phyloP scores from a whole-genome alignment of 2,797 vertebrate genomes.

The Acipenser ruthenus region DNA sequence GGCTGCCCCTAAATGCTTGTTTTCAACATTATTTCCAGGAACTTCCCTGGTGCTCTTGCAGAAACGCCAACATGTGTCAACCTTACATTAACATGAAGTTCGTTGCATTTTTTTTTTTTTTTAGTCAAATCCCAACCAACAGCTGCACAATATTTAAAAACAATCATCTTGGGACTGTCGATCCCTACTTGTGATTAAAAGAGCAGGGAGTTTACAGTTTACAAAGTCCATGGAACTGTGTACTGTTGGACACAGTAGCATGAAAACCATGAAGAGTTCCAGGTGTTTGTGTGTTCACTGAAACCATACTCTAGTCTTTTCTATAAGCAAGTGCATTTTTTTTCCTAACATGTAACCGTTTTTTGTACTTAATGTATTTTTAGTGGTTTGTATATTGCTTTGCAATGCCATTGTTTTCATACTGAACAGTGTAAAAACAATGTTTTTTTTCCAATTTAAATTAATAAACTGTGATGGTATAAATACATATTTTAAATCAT shows the following conservation, averaged over 20 bases:
- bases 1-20: not conserved
- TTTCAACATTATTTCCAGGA: conserved; percentile 9
- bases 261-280: not conserved
- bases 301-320: conserved; percentile 12
- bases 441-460: conserved; percentile 40
- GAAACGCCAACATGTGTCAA: conserved; percentile 9
- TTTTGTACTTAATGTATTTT: conserved; percentile 51
- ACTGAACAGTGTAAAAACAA: conserved; percentile 33
- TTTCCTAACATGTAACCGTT: conserved; percentile 38
- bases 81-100: too few species aligned
- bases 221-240: not conserved
- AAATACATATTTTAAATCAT: not conserved
- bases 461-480: conserved; percentile 47
- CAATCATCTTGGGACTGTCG: not conserved
- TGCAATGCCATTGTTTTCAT: conserved; percentile 41
- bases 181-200: not conserved
- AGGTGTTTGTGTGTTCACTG: conserved; percentile 11
- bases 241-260: not conserved
- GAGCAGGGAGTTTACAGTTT: not conserved
- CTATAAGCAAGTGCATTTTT: conserved; percentile 17
- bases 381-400: conserved; percentile 57
- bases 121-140: not conserved
- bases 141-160: conserved; percentile 1
- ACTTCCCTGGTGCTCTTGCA: conserved; percentile 8
- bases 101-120: not conserved